Evolutionary conservation across 1,140 invertebrate genomes (phyloP), one percentile per base, ranked within the genome.

Genomic region (Galleria mellonella): DNA sequence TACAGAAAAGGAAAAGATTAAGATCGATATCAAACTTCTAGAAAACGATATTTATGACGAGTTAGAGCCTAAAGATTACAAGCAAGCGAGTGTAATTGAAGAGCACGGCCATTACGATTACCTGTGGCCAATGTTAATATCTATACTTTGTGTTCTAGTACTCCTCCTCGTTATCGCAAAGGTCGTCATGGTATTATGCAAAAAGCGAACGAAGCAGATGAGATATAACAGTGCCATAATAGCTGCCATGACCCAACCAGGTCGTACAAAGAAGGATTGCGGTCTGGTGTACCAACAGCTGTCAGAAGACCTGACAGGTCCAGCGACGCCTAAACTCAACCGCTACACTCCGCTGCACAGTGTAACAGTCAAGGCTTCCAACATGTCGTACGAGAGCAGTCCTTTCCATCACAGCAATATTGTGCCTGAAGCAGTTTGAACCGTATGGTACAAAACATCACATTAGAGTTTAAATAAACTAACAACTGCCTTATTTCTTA

Each of bases 391-490:
- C 48, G 88, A 89, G 28, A 89, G 88, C 64, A 90, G 89, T 70
- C 88, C 89, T 13, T 90, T 90, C 78, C 89, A 90, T 54, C 89
- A 90, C 68, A 88, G 86, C 58, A 89, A 90, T 64, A 89, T 90
- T 46, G 89, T 90, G 44, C 89, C 89, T 37, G 89, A 90, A 58
- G 89, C 88, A 55, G 89, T 90, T 47, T 91, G 86, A 88, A 51
- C 46, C 49, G 43, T 28, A 23, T 56, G 45, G 59, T 69, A 63
- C 57, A 63, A 67, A 52, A 48, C 37, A 52, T 51, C 37, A 58
- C 48, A 38, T 51, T 44, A 61, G 62, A 65, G 52, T 71, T 69
- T 61, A 59, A 70, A 63, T 57, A 61, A 68, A 69, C 70, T 72
- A 79, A 78, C 68, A 71, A 74, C 73, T 76, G 76, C 69, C 71